A percentile compares a stretch with the other conserved stretches of the same genome.
These are phyloP conservation scores for Penaeus indicus DNA, from an alignment of 1,140 invertebrate species.

Conservation along the genomic window DNA sequence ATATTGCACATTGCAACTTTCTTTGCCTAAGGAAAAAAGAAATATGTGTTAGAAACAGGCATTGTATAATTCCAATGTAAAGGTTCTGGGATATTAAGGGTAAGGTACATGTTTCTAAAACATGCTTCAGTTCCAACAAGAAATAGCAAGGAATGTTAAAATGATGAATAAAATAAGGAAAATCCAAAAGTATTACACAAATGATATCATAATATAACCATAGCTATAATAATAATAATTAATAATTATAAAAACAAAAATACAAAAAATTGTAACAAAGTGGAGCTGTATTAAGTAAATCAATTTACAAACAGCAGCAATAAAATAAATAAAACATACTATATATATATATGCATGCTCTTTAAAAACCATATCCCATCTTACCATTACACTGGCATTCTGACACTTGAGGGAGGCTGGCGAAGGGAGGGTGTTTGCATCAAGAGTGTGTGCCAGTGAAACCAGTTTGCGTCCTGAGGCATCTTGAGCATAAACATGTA, in stretches of 20 bases:
- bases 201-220: too few relatives aligned
- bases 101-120: neutral
- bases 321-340: too few relatives aligned
- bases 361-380: neutral
- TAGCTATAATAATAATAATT: too few relatives aligned
- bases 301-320: too few relatives aligned
- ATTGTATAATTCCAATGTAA: neutral
- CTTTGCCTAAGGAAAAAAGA: constrained; percentile 5
- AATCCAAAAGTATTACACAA: too few relatives aligned
- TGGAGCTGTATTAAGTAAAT: too few relatives aligned
- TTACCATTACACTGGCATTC: neutral
- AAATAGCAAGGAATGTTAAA: too few relatives aligned
- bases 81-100: neutral
- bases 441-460: constrained; percentile 50
- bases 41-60: neutral
- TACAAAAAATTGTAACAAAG: too few relatives aligned
- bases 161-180: too few relatives aligned
- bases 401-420: constrained; percentile 50
- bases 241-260: too few relatives aligned
- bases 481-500: constrained; percentile 36
- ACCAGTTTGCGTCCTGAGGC: constrained; percentile 27
- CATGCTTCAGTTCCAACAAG: too few relatives aligned
- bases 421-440: constrained; percentile 51
- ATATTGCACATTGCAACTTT: constrained; percentile 37
- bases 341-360: neutral